Evolutionary conservation across 1,140 invertebrate species (phyloP).

Genomic region (Eubasilissa regina): DNA sequence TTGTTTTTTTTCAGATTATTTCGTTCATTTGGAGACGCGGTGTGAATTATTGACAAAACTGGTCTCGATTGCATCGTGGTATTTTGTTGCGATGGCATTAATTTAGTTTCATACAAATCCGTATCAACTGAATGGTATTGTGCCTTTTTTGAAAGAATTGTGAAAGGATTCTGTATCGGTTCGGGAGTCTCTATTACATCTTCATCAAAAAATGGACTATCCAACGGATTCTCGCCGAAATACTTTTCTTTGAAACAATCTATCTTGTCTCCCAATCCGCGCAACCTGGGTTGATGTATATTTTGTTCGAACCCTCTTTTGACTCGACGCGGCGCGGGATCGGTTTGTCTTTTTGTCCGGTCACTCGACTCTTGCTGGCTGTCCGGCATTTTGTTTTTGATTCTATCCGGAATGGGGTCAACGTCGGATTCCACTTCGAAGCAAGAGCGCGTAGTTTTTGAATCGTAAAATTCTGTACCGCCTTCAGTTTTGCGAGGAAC

Average conservation of each 20-base stretch:
- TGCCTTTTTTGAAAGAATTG: neutral
- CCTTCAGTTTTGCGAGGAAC: conserved; percentile 73
- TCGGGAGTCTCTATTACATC: conserved; percentile 66
- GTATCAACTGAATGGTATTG: neutral
- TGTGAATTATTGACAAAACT: neutral
- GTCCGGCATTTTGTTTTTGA: conserved; percentile 67
- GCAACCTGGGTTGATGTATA: conserved; percentile 64
- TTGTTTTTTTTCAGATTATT: neutral
- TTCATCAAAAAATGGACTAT: conserved; percentile 83
- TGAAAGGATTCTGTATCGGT: conserved; percentile 62
- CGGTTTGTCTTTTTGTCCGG: conserved; percentile 44
- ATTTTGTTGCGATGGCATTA: neutral
- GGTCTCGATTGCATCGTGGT: neutral
- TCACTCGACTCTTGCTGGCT: conserved; percentile 61
- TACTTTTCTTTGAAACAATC: conserved; percentile 82
- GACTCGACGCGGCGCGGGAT: conserved; percentile 3
- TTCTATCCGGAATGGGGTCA: conserved; percentile 71
- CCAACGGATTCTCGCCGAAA: conserved; percentile 81
- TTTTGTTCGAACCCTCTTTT: conserved; percentile 58
- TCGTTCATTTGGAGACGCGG: neutral
- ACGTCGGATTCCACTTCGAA: conserved; percentile 71
- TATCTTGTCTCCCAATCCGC: conserved; percentile 80
- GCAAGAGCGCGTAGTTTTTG: conserved; percentile 68
- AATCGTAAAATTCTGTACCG: conserved; percentile 76
- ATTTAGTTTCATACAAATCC: neutral